Base-by-base conservation (phyloP, 1,140 invertebrate genomes). In the Kradibia gibbosae region DNA sequence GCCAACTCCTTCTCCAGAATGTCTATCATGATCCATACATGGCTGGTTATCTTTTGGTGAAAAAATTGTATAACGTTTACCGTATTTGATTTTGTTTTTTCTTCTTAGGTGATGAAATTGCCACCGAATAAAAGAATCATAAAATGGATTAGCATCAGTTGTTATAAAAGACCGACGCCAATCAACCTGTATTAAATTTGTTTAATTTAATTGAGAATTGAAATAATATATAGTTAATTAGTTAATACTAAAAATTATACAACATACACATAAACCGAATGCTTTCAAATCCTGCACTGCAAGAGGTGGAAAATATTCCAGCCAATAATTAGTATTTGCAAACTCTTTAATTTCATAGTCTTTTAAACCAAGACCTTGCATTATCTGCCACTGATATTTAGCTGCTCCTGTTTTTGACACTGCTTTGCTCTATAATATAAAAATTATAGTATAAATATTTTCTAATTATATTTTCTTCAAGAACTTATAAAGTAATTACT, bases 351-450 rank as follows among this genome's bases (percentile, higher is more conserved):
- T 99, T 89, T 99, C 98, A 72, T 97, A 94, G 88, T 99, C 95
- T 50, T 92, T 87, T 3, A 99, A 90, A 0, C 98, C 98, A 71
- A 99, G 91, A 88, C 96, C 96, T 88, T 96, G 92, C 99, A 99
- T 99, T 72, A 99, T 99, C 90, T 99, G 96, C 99, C 99, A 99
- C 88, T 99, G 99, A 89, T 97, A 99, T 90, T 98, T 99, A 0
- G 95, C 94, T 13, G 91, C 86, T 0, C 96, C 97, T 20, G 95
- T 92, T 92, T 99, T 99, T 1, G 99, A 98, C 1, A 95, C 93
- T n/a, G 96, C 96, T 93, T 99, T 99, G 89, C 97, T 99, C 94
- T 96, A 87, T 90, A 88, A 84, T 81, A 71, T 80, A 5, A 70
- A 50, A 36, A 73, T 53, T 34, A n/a, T n/a, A n/a, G 10, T 20